Percentiles rank a stretch among this genome's conserved stretches.
These are phyloP conservation scores for Phalanger gymnotis DNA, from an alignment of 2,797 vertebrate species.

Conservation along the genomic window DNA sequence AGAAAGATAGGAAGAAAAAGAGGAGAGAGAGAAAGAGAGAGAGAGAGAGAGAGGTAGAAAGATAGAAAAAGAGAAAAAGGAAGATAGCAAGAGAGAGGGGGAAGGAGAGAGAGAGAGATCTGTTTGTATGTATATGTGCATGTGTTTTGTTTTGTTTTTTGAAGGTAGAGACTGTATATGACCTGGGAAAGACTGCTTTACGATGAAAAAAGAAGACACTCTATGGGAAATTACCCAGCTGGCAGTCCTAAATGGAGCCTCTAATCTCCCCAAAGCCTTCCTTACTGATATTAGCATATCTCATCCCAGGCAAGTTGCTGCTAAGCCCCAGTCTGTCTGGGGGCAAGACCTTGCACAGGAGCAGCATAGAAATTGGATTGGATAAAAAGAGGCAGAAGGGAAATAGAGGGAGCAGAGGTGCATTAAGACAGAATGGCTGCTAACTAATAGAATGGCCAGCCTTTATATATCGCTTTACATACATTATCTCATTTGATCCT, in stretches of 20 bases:
- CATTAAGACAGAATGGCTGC: background rate
- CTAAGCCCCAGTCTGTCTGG: background rate
- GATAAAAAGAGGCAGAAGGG: conserved; percentile 3
- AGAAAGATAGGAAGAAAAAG: no score
- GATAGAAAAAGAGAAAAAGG: no score
- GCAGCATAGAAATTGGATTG: background rate
- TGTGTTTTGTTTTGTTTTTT: background rate
- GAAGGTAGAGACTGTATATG: background rate
- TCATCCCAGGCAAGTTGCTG: background rate
- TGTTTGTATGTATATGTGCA: background rate
- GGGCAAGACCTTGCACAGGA: background rate
- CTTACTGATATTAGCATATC: background rate
- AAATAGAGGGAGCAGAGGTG: background rate
- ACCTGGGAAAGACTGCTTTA: background rate
- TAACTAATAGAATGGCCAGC: background rate
- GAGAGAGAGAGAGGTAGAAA: no score
- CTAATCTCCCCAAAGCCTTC: background rate
- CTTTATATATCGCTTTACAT: background rate
- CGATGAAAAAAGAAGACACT: background rate
- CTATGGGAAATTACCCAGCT: background rate
- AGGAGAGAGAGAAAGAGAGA: no score
- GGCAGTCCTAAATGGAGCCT: background rate
- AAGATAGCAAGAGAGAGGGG: no score
- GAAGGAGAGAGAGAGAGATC: background rate
- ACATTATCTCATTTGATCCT: background rate